phyloP scores from a whole-genome alignment of 2,888 invertebrate genomes.

The Sarcophaga caerulescens region DNA sequence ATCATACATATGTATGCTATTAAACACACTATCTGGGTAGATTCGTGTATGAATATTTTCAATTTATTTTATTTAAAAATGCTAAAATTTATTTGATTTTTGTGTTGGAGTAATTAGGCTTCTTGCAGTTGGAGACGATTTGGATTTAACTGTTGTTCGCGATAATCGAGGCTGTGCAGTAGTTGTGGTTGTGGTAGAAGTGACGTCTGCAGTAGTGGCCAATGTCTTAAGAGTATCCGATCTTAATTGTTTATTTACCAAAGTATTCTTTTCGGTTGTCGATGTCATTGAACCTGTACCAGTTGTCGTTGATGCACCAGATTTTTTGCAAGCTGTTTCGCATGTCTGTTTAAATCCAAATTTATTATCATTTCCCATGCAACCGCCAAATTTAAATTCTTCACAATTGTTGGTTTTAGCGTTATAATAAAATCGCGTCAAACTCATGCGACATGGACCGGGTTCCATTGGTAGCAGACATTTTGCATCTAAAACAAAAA shows the following conservation, averaged over 20 bases:
- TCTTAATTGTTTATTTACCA: conserved; percentile 4
- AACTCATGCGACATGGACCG: conserved; percentile 78
- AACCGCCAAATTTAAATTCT: conserved; percentile 77
- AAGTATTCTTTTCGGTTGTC: not conserved
- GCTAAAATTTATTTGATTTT: conserved; percentile 15
- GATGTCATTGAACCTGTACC: not conserved
- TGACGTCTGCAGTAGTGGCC: not conserved
- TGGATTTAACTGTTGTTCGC: conserved; percentile 23
- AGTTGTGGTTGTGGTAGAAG: not conserved
- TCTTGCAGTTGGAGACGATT: not conserved
- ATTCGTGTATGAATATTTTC: not conserved
- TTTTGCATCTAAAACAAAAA: conserved; percentile 72
- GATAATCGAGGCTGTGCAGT: not conserved
- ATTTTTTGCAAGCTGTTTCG: conserved; percentile 73
- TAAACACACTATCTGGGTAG: not conserved
- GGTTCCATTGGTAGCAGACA: conserved; percentile 75
- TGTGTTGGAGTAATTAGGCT: not conserved
- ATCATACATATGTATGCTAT: not conserved
- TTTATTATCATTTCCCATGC: conserved; percentile 77
- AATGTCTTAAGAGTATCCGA: conserved; percentile 14
- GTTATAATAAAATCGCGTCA: conserved; percentile 77
- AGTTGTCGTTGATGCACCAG: not conserved
- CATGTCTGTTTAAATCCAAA: conserved; percentile 76
- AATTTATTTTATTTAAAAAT: not conserved
- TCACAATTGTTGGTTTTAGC: conserved; percentile 74